Evolutionary conservation across 2,888 invertebrate species (phyloP), one percentile per base, ranked within the genome.

Genomic region (Thera obeliscata): DNA sequence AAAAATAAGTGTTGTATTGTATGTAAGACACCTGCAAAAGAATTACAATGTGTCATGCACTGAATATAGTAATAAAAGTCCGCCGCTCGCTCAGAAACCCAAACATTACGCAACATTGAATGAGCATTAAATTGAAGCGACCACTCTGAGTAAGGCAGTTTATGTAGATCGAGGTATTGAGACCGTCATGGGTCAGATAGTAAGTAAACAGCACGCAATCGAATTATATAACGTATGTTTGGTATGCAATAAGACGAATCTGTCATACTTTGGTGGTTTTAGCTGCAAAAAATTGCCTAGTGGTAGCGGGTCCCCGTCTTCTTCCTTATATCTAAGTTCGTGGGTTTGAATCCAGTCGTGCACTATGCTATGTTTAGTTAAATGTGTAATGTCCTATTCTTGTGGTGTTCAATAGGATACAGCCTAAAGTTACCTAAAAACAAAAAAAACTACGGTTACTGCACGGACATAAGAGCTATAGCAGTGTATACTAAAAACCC

Each of bases 181-280:
- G 82, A 76, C 48, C 81, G 77, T 79, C 78, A 73, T 77, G 76
- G 79, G 79, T 82, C 77, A 76, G 67, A 67, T 75, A 57, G 66
- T 73, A 75, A 75, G 70, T 67, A 74, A 76, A 74, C 70, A 70
- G 59, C 64, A 73, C 75, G 75, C 77, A 79, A 81, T 77, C 71
- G 59, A 61, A 58, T 82, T 80, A 79, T 58, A 68, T 64, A 81
- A 82, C 66, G 56, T 56, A 56, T 22, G 36, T 74, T 67, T 67
- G 43, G 61, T 56, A 56, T 46, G n/a, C 46, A 54, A 54, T 58
- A 61, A 68, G 64, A 49, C 43, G 41, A 63, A 65, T 59, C 54
- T 54, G 49, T 60, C 54, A 49, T 52, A 7, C 5, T 41, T 22
- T 41, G 41, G 41, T 4, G 6, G 41, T 7, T 41, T 41, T 41